Conservation (phyloP, 2,797 vertebrate genomes). For the Arctocebus calabarensis region DNA sequence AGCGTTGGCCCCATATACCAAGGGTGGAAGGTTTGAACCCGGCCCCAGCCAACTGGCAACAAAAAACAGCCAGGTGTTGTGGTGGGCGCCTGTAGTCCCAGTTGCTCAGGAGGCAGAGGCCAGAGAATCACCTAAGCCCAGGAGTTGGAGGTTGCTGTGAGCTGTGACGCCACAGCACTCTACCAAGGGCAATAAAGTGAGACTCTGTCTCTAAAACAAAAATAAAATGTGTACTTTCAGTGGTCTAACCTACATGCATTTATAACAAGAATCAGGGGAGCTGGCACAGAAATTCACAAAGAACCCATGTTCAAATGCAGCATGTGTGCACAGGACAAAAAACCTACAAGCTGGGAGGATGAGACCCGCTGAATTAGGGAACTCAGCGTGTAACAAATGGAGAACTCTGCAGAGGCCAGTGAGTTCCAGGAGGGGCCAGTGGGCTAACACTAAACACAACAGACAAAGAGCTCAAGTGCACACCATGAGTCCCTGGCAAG, state of each 20-base stretch:
- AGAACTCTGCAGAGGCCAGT: neutral
- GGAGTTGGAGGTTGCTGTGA: too few species aligned
- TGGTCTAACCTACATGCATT: neutral
- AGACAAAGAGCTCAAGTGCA: too few species aligned
- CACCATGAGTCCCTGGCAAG: neutral
- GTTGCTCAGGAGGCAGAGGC: too few species aligned
- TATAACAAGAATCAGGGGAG: neutral
- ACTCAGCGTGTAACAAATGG: rapidly evolving
- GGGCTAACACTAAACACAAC: neutral
- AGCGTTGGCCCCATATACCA: too few species aligned
- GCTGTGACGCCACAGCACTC: too few species aligned
- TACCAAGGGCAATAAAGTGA: too few species aligned
- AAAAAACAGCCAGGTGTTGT: too few species aligned
- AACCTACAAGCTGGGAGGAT: rapidly evolving
- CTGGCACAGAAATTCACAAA: neutral
- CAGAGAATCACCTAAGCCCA: too few species aligned
- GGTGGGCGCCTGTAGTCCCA: too few species aligned
- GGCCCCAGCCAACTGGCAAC: too few species aligned
- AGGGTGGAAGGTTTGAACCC: too few species aligned
- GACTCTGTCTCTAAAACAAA: too few species aligned
- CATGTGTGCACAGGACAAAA: rapidly evolving
- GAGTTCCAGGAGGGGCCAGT: neutral
- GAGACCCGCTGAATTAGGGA: rapidly evolving
- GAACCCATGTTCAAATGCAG: neutral
- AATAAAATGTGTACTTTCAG: neutral